A percentile compares a stretch with the other conserved stretches of the same genome.
phyloP scores from a whole-genome alignment of 2,113 vertebrate species.

The Podarcis cretensis region DNA sequence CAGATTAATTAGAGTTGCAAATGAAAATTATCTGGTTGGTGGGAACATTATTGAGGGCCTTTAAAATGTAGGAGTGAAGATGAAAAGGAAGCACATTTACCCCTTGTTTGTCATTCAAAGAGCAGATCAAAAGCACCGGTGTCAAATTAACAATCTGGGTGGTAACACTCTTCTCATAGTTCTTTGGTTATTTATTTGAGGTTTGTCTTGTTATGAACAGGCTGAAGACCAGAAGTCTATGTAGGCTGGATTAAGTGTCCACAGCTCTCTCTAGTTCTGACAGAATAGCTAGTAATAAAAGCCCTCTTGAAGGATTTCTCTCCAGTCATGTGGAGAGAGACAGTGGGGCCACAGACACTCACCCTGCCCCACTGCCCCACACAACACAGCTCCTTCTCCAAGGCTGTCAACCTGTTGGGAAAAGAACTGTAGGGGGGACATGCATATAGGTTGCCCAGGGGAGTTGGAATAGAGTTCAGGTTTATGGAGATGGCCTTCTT shows the following conservation, averaged over 20 bases:
- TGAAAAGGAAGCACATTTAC: constrained; percentile 82
- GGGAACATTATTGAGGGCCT: constrained; percentile 80
- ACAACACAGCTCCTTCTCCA: not conserved
- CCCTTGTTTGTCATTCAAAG: constrained; percentile 76
- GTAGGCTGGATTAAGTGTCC: not conserved
- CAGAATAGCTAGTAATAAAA: not conserved
- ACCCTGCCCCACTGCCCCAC: not conserved
- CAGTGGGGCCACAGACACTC: not conserved
- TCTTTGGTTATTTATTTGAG: constrained; percentile 66
- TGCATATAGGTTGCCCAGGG: not conserved
- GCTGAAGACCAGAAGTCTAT: constrained; percentile 45
- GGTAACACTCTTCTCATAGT: constrained; percentile 68
- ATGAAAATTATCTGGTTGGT: constrained; percentile 86
- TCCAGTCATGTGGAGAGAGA: not conserved
- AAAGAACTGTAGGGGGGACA: not conserved
- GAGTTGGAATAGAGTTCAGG: not conserved
- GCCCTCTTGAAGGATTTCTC: accelerated
- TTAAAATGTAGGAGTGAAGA: constrained; percentile 82
- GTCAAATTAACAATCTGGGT: constrained; percentile 77
- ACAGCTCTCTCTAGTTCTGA: accelerated
- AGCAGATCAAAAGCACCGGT: constrained; percentile 79
- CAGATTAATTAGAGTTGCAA: constrained; percentile 87
- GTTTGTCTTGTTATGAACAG: constrained; percentile 51
- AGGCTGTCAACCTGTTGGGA: not conserved
- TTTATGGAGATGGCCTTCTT: not conserved